These are phyloP conservation scores for Steatocranus sp. DNA, from an alignment of 2,797 vertebrate species.

Conservation along the genomic window DNA sequence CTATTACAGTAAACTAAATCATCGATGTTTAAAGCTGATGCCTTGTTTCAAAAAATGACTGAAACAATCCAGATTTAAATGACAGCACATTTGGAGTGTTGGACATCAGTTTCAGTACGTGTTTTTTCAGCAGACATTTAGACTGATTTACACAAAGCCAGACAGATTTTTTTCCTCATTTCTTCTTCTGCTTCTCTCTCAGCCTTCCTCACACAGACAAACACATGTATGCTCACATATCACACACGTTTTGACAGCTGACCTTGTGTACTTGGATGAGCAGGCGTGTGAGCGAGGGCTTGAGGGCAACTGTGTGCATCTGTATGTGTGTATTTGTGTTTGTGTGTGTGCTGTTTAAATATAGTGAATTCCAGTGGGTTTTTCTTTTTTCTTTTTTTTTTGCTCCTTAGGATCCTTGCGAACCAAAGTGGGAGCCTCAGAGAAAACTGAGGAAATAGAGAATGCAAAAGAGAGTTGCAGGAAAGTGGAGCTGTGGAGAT, in stretches of 20 bases:
- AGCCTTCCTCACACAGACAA: neutral
- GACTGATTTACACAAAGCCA: neutral
- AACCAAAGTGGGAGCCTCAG: slow-evolving; percentile 48
- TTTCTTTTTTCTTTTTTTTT: slow-evolving; percentile 36
- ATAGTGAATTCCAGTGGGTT: slow-evolving; percentile 68
- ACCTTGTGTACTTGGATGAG: slow-evolving; percentile 39
- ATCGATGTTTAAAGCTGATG: neutral
- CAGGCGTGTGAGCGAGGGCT: slow-evolving; percentile 18
- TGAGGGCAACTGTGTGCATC: slow-evolving; percentile 26
- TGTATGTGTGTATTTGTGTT: neutral
- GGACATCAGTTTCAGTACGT: neutral
- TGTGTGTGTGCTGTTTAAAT: slow-evolving; percentile 55
- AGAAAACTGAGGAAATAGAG: slow-evolving; percentile 12
- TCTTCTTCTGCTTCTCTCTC: neutral
- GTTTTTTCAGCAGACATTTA: neutral
- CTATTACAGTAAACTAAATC: neutral
- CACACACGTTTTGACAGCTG: slow-evolving; percentile 18
- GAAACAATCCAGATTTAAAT: neutral
- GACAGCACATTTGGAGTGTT: neutral
- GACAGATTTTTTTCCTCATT: neutral
- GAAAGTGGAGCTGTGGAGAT: neutral
- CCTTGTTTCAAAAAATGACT: neutral
- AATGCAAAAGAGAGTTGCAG: neutral
- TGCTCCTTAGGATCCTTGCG: slow-evolving; percentile 65
- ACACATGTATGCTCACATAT: neutral